Evolutionary conservation across 1,140 invertebrate species (phyloP).

Genomic region (Zaprionus vittiger): DNA sequence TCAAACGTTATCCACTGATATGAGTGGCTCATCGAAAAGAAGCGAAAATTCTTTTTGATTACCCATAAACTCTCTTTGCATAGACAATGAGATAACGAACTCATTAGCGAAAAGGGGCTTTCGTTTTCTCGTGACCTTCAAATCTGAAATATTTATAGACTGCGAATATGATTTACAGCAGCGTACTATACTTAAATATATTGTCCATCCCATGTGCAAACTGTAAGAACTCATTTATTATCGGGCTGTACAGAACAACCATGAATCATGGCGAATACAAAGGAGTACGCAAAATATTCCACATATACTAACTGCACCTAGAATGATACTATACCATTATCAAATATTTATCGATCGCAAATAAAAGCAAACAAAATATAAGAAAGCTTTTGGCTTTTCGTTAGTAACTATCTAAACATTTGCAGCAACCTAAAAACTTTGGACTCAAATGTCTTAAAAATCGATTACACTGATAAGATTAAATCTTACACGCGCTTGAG

Average conservation of each 20-base stretch:
- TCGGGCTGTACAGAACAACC: slow-evolving; percentile 28
- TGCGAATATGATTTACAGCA: not conserved
- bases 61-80: slow-evolving; percentile 7
- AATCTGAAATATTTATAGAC: slow-evolving; percentile 4
- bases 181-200: not conserved
- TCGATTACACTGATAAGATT: slow-evolving; percentile 58
- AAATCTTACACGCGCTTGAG: slow-evolving; percentile 1
- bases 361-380: slow-evolving; percentile 21
- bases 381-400: not conserved
- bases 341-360: slow-evolving; percentile 24
- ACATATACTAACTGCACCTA: slow-evolving; percentile 2
- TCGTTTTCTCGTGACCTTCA: slow-evolving; percentile 7
- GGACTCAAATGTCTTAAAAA: slow-evolving; percentile 48
- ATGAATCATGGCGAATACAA: slow-evolving; percentile 52
- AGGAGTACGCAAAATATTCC: not conserved
- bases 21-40: slow-evolving; percentile 9
- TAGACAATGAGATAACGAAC: slow-evolving; percentile 10
- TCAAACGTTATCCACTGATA: slow-evolving; percentile 9
- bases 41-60: slow-evolving; percentile 21
- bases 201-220: not conserved
- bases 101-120: slow-evolving; percentile 19
- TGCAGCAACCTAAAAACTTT: slow-evolving; percentile 5
- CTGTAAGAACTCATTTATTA: slow-evolving; percentile 31
- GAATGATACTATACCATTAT: slow-evolving; percentile 15
- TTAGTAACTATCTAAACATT: not conserved